Evolutionary conservation across 2,113 vertebrate genomes (phyloP).

Genomic region (Microtus ochrogaster): DNA sequence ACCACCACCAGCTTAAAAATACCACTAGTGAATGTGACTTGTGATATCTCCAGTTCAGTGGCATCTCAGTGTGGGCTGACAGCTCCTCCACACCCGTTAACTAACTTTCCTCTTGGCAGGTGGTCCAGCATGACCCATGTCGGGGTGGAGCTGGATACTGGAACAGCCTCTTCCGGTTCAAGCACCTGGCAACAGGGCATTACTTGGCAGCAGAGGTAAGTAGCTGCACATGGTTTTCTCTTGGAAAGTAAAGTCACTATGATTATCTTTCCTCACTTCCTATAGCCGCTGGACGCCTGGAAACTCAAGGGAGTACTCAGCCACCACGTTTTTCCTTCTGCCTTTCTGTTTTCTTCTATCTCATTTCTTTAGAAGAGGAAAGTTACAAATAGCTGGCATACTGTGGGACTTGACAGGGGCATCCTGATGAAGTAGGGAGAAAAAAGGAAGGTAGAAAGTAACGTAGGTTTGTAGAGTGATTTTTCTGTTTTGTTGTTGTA

Average conservation of each 20-base stretch:
- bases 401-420: not conserved
- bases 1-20: too few relatives aligned
- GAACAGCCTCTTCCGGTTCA: conserved; percentile 99
- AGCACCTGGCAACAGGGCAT: conserved; percentile 97
- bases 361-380: not conserved
- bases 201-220: conserved; percentile 97
- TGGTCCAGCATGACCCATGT: conserved; percentile 97
- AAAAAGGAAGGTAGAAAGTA: not conserved
- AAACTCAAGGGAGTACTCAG: not conserved
- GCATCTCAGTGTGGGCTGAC: too few relatives aligned
- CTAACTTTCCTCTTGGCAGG: conserved; percentile 74
- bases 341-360: conserved; percentile 3
- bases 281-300: not conserved
- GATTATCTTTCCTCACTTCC: not conserved
- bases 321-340: not conserved
- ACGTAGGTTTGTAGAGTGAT: not conserved
- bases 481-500: not conserved
- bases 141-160: conserved; percentile 97
- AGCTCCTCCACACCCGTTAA: not conserved
- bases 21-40: not conserved
- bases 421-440: not conserved
- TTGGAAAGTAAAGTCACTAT: accelerated
- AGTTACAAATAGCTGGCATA: not conserved
- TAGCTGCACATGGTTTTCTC: not conserved
- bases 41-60: accelerated